phyloP scores from a whole-genome alignment of 2,888 invertebrate species.

The Xanthostigma xanthostigma region DNA sequence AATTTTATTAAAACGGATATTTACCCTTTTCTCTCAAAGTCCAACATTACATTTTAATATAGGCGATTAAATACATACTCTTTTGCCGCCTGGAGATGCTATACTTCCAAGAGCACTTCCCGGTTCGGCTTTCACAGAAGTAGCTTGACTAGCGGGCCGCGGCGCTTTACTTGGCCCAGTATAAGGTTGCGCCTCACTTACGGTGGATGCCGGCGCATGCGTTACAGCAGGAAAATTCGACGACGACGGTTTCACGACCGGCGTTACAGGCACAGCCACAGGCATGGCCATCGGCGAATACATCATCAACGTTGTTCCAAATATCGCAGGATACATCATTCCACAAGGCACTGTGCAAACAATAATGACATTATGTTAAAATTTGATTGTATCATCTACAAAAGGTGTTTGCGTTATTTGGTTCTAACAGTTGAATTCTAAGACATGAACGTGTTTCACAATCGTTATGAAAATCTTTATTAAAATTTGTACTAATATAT shows the following conservation, averaged over 20 bases:
- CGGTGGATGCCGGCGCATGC: background rate
- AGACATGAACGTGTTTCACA: no score
- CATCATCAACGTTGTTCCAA: constrained; percentile 38
- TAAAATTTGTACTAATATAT: no score
- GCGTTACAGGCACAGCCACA: constrained; percentile 25
- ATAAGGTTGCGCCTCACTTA: constrained; percentile 5
- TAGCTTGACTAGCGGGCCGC: constrained; percentile 34
- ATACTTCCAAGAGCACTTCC: constrained; percentile 32
- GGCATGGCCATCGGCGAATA: constrained; percentile 40
- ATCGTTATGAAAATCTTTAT: no score
- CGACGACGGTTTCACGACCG: constrained; percentile 11
- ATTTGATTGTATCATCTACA: no score
- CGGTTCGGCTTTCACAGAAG: constrained; percentile 38
- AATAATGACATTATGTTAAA: background rate
- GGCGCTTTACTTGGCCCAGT: constrained; percentile 11
- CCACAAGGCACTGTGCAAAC: constrained; percentile 42
- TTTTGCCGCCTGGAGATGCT: constrained; percentile 24
- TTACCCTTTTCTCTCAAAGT: background rate
- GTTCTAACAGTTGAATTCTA: no score
- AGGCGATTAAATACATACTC: constrained; percentile 7
- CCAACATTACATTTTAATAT: constrained; percentile 10
- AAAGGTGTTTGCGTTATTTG: no score
- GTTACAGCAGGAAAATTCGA: constrained; percentile 12
- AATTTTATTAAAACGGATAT: no score
- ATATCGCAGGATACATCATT: constrained; percentile 39